Evolutionary conservation across 2,888 invertebrate species (phyloP).

Genomic region (Tenthredo distinguenda): DNA sequence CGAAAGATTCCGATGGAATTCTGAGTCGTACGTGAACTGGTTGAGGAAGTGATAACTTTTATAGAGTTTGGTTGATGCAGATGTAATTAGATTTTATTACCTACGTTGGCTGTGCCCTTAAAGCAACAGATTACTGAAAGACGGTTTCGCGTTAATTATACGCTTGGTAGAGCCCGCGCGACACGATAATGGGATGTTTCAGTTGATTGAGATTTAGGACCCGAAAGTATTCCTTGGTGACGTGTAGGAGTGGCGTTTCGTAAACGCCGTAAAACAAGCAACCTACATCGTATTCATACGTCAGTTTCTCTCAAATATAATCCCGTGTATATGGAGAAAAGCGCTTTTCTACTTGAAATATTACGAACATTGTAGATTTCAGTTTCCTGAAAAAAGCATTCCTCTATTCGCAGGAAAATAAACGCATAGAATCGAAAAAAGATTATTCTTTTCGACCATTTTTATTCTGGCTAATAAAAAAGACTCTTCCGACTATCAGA

Average conservation of each 20-base stretch:
- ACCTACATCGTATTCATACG: background rate
- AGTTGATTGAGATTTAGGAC: conserved; percentile 47
- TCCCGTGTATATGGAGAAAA: background rate
- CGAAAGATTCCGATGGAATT: background rate
- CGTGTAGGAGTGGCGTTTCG: conserved; percentile 42
- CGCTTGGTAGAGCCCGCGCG: conserved; percentile 8
- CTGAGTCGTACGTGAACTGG: background rate
- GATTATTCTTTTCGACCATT: background rate
- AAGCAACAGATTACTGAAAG: conserved; percentile 42
- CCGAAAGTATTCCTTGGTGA: conserved; percentile 39
- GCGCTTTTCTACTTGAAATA: background rate
- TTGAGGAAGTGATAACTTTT: conserved; percentile 32
- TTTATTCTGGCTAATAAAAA: background rate
- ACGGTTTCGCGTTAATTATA: conserved; percentile 48
- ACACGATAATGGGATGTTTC: conserved; percentile 42
- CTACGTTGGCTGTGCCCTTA: conserved; percentile 18
- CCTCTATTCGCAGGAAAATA: background rate
- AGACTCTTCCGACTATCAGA: background rate
- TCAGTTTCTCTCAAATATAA: background rate
- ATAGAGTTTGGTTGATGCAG: background rate
- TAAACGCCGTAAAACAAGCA: conserved; percentile 36
- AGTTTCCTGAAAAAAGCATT: background rate
- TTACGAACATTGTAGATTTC: background rate
- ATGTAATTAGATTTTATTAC: conserved; percentile 47
- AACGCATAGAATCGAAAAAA: background rate